Evolutionary conservation across 2,797 vertebrate genomes (phyloP).

Genomic region (Microctenopoma steveboyesi): DNA sequence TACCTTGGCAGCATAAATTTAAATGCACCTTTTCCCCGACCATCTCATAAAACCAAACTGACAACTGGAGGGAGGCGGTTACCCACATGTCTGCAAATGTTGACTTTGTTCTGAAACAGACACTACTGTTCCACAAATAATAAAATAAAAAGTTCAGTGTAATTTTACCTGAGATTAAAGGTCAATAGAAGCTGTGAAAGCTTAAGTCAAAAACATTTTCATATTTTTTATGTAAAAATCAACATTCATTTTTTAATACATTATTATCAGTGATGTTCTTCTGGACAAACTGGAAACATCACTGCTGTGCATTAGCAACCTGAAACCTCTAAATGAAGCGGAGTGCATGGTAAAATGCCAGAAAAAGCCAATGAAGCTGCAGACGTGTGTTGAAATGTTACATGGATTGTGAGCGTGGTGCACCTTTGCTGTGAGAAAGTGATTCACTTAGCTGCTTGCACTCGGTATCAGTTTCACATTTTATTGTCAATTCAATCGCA

Average conservation of each 20-base stretch:
- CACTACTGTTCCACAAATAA: conserved; percentile 9
- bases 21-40: conserved; percentile 55
- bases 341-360: not conserved
- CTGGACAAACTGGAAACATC: not conserved
- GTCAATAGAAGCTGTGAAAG: conserved; percentile 2
- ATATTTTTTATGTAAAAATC: not conserved
- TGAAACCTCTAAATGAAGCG: conserved; percentile 1
- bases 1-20: conserved; percentile 60
- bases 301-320: not conserved
- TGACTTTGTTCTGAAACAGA: conserved; percentile 43
- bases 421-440: conserved; percentile 2
- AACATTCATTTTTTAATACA: not conserved
- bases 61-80: conserved; percentile 52
- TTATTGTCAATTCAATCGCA: not conserved
- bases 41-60: conserved; percentile 48
- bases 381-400: not conserved
- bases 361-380: conserved; percentile 1
- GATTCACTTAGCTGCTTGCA: not conserved
- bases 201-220: too few species aligned
- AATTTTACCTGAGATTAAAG: conserved; percentile 13
- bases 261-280: not conserved
- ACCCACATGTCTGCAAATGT: conserved; percentile 38
- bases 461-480: not conserved
- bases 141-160: not conserved
- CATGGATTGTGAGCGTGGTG: not conserved